Percentiles rank a stretch among this genome's conserved stretches.
phyloP scores from a whole-genome alignment of 2,113 vertebrate species.

The Chaetops frenatus region DNA sequence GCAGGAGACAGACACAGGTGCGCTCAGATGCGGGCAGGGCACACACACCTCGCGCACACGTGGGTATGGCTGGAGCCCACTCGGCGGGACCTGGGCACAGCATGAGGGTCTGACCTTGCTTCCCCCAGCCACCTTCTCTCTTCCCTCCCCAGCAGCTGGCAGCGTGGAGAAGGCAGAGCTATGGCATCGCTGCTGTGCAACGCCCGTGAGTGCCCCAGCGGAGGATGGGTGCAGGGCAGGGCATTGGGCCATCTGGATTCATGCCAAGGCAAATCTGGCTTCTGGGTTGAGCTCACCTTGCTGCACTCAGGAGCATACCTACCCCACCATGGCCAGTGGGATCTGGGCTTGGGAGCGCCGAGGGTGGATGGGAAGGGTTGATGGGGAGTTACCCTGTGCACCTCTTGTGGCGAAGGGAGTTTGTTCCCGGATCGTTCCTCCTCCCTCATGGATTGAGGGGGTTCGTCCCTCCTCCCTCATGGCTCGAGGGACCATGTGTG shows the following conservation, averaged over 20 bases:
- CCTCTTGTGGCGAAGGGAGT: background rate
- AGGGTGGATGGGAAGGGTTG: background rate
- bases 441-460: background rate
- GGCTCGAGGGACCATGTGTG: background rate
- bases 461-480: fast-evolving
- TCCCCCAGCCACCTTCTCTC: background rate
- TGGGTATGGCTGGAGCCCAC: background rate
- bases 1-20: background rate
- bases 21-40: fast-evolving
- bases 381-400: background rate
- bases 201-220: constrained; percentile 53
- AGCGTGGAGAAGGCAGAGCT: background rate
- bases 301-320: background rate
- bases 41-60: fast-evolving
- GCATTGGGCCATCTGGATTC: background rate
- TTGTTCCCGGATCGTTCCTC: background rate
- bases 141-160: background rate
- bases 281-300: background rate
- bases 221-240: background rate
- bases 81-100: fast-evolving
- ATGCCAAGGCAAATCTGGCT: background rate
- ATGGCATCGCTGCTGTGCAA: constrained; percentile 66
- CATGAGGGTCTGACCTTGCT: fast-evolving
- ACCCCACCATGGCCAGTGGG: fast-evolving
- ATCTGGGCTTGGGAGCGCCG: fast-evolving